phyloP scores from a whole-genome alignment of 1,140 invertebrate genomes.

The Drosophila tsacasi region DNA sequence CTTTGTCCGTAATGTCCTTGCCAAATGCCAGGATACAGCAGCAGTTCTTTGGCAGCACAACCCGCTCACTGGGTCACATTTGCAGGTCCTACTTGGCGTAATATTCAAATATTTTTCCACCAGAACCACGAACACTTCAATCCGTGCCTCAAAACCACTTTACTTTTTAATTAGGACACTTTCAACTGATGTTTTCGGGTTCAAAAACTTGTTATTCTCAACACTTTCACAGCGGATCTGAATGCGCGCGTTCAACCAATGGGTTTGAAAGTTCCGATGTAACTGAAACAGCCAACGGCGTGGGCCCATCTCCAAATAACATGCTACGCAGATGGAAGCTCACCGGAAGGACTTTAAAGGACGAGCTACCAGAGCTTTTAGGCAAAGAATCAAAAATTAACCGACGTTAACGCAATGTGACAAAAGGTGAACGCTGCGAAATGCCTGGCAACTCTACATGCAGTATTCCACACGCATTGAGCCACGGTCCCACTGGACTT shows the following conservation, averaged over 20 bases:
- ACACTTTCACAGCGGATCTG: constrained; percentile 23
- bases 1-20: constrained; percentile 80
- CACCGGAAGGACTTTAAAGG: constrained; percentile 47
- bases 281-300: constrained; percentile 63
- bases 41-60: constrained; percentile 14
- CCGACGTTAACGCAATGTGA: neutral
- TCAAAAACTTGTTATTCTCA: constrained; percentile 58
- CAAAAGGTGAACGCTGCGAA: constrained; percentile 10
- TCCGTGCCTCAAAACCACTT: constrained; percentile 45
- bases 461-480: neutral
- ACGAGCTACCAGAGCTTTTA: constrained; percentile 26
- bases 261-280: constrained; percentile 73
- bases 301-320: constrained; percentile 21
- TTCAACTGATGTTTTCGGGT: constrained; percentile 59
- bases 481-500: no score
- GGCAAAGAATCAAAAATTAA: constrained; percentile 25
- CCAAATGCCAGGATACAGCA: constrained; percentile 31
- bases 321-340: constrained; percentile 36
- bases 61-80: constrained; percentile 39
- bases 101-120: neutral
- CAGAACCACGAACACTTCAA: constrained; percentile 18
- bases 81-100: constrained; percentile 6
- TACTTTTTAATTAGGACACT: constrained; percentile 38
- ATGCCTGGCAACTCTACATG: neutral
- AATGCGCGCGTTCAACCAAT: constrained; percentile 63